Percentiles rank a stretch among this genome's conserved stretches.
Evolutionary conservation across 53 echinoderm and acorn worm species (phyloP).

Genomic region (Apostichopus leukothele): DNA sequence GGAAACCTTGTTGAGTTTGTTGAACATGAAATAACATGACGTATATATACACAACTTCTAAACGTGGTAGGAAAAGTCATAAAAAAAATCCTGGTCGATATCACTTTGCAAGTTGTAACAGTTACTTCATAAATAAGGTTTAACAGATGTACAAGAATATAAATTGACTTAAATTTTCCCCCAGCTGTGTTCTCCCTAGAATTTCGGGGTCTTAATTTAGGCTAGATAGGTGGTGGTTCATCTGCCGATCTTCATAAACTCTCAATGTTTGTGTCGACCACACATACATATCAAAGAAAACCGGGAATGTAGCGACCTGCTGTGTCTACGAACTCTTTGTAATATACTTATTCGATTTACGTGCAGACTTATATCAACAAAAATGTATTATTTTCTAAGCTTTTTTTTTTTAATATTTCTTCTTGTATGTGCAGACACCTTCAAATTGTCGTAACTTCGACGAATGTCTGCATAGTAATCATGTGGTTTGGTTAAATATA

Average conservation of each 20-base stretch:
- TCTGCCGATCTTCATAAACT: not conserved
- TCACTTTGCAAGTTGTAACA: conserved; percentile 10
- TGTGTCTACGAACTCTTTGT: conserved; percentile 21
- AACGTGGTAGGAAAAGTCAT: no score
- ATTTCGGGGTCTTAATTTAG: conserved; percentile 30
- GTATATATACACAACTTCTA: no score
- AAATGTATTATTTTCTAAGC: not conserved
- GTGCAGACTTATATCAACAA: conserved; percentile 38
- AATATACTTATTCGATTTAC: conserved; percentile 38
- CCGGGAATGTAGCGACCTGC: conserved; percentile 6
- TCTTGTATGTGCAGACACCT: no score
- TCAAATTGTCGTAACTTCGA: no score
- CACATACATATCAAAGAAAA: conserved; percentile 24
- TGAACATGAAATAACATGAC: no score
- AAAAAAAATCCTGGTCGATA: not conserved
- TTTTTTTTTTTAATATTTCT: not conserved
- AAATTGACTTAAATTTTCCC: conserved; percentile 31
- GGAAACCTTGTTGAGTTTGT: no score
- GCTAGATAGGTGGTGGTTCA: conserved; percentile 6
- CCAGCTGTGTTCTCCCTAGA: conserved; percentile 18
- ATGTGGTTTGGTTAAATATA: no score
- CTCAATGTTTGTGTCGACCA: conserved; percentile 36
- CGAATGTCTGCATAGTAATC: no score
- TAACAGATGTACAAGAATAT: conserved; percentile 27
- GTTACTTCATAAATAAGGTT: conserved; percentile 14